Conservation (phyloP, 2,797 vertebrate species). For the Allobates femoralis region DNA sequence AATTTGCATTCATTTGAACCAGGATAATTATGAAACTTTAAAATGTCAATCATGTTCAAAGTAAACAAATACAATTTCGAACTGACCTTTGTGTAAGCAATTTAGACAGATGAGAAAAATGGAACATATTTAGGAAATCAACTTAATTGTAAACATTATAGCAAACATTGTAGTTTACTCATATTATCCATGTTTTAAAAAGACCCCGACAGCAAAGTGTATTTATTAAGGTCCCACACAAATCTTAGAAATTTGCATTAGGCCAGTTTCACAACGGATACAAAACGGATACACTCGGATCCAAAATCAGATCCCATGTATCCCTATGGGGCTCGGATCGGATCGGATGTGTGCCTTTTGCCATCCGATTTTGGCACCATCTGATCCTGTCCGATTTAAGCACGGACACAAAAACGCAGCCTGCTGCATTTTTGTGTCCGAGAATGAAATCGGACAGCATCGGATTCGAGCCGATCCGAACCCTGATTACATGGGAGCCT, state of each 20-base stretch:
- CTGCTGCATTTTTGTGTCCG: no score
- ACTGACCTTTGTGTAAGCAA: conserved; percentile 54
- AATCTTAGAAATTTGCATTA: not conserved
- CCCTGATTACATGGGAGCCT: no score
- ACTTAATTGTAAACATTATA: conserved; percentile 7
- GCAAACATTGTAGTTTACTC: conserved; percentile 24
- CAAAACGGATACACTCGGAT: no score
- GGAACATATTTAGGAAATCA: conserved; percentile 25
- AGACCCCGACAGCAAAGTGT: not conserved
- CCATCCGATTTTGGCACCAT: no score
- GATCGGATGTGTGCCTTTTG: no score
- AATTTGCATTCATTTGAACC: conserved; percentile 63
- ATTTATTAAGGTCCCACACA: not conserved
- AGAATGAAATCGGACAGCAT: no score
- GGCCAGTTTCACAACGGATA: no score
- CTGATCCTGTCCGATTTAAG: no score
- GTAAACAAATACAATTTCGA: conserved; percentile 60
- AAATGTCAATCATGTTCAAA: conserved; percentile 62
- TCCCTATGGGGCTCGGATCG: no score
- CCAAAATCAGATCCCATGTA: no score
- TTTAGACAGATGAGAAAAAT: conserved; percentile 26
- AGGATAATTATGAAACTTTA: conserved; percentile 63
- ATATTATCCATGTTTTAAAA: not conserved
- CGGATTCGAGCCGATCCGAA: no score
- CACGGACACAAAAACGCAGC: no score